Evolutionary conservation across 2,113 vertebrate species (phyloP), one percentile per base, ranked within the genome.

Genomic region (Arothron firmamentum): DNA sequence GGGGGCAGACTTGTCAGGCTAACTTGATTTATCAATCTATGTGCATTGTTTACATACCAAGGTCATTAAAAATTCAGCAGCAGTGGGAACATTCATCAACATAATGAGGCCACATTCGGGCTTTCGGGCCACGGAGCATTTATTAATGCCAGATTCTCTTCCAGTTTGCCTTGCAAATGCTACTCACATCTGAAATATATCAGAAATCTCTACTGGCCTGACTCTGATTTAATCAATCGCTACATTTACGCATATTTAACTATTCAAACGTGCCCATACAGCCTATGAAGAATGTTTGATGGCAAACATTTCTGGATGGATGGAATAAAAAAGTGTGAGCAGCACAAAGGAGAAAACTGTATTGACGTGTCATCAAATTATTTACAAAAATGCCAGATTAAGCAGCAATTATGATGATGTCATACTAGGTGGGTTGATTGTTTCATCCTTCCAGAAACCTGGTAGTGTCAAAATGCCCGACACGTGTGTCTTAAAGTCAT

Each of bases 51-150:
- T 75, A 53, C 56, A 69, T 43, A 31, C 62, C 3, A 21, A 4
- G 34, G 9, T 38, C 34, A 38, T 38, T 38, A 25, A 15, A 19
- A 25, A 73, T 67, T 65, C 68, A 68, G 70, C 75, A 19, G 65
- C 34, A 20, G 31, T 52, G 43, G 64, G 75, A 78, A 52, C 72
- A 83, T 87, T 80, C 82, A 65, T 82, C 81, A 85, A 66, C 66
- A 63, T 84, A 82, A 87, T 83, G 78, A 86, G 76, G 62, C 58
- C 57, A 66, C 58, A 62, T 75, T 62, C 43, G 20, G 34, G 57
- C 59, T 74, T 79, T 58, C 50, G 48, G 28, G 45, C 59, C 67
- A 65, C 58, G 46, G 12, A 43, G 31, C 47, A 63, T 80, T 79
- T 43, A 79, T 82, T 61, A 51, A 75, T 59, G 55, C 41, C 61